Evolutionary conservation across 2,797 vertebrate species (phyloP).

Genomic region (Poeciliopsis presidionis): DNA sequence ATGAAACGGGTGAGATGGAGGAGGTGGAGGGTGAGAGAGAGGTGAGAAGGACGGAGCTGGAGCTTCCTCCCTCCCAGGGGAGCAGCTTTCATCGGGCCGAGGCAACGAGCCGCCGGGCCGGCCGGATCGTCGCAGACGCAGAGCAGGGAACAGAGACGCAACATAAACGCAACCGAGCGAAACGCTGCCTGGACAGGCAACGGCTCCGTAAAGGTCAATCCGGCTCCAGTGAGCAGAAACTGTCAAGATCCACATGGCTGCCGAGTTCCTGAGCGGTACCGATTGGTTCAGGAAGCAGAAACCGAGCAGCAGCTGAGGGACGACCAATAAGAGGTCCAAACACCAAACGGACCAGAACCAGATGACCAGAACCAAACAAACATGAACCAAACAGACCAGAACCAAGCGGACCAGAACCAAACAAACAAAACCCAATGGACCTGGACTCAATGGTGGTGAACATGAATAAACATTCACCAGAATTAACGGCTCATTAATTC

Average conservation of each 20-base stretch:
- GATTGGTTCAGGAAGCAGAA: neutral
- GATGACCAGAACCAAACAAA: too few species aligned
- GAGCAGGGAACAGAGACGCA: neutral
- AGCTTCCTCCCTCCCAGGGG: neutral
- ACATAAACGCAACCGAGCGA: neutral
- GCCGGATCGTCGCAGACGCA: neutral
- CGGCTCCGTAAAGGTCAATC: slow-evolving; percentile 26
- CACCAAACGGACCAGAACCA: too few species aligned
- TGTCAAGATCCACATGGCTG: slow-evolving; percentile 13
- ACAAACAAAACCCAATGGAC: too few species aligned
- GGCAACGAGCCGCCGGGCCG: slow-evolving; percentile 8
- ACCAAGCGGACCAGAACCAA: too few species aligned
- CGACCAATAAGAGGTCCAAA: neutral
- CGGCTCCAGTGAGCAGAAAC: neutral
- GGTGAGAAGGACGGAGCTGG: slow-evolving; percentile 4
- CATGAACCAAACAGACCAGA: too few species aligned
- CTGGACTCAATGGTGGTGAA: too few species aligned
- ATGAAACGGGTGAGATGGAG: slow-evolving; percentile 23
- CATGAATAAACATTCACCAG: neutral
- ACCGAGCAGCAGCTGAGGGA: neutral
- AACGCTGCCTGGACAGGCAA: neutral
- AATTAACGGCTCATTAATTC: neutral
- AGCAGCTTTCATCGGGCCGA: slow-evolving; percentile 10
- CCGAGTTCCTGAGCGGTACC: neutral
- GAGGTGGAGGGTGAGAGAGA: slow-evolving; percentile 13